Conservation (phyloP, 2,797 vertebrate species). For the Knipowitschia caucasica region DNA sequence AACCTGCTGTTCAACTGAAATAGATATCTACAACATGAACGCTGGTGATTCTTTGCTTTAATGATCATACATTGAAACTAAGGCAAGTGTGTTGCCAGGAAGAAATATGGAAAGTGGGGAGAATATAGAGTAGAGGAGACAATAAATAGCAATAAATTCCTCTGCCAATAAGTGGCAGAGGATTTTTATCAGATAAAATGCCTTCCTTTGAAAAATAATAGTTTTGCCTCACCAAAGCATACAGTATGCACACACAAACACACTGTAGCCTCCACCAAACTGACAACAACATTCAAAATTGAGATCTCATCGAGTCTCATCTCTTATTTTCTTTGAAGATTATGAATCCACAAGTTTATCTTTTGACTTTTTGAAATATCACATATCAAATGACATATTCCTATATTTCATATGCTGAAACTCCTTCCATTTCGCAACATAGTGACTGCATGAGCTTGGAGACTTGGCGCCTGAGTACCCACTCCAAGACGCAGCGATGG, state of each 20-base stretch:
- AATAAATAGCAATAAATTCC: slow-evolving; percentile 63
- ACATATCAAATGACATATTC: slow-evolving; percentile 34
- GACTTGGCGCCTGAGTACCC: slow-evolving; percentile 50
- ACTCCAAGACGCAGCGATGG: slow-evolving; percentile 37
- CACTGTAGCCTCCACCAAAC: slow-evolving; percentile 19
- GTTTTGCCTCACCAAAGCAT: slow-evolving; percentile 51
- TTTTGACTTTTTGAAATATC: slow-evolving; percentile 29
- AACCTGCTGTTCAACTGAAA: no score
- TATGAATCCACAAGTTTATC: slow-evolving; percentile 25
- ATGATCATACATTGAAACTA: no score
- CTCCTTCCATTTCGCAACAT: slow-evolving; percentile 23
- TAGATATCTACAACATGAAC: no score
- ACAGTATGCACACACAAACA: slow-evolving; percentile 26
- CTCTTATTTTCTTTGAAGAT: slow-evolving; percentile 28
- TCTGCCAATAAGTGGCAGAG: slow-evolving; percentile 37
- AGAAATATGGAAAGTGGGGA: slow-evolving; percentile 20
- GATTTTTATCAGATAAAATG: slow-evolving; percentile 60
- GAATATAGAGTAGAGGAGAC: slow-evolving; percentile 40
- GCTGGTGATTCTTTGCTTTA: no score
- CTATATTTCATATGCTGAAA: slow-evolving; percentile 28
- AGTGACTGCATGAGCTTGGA: slow-evolving; percentile 50
- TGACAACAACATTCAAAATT: slow-evolving; percentile 42
- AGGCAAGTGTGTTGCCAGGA: no score
- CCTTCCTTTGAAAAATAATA: slow-evolving; percentile 60
- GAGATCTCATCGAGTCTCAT: slow-evolving; percentile 42